Conservation (phyloP, 2,797 vertebrate species). For the Eremophila alpestris region DNA sequence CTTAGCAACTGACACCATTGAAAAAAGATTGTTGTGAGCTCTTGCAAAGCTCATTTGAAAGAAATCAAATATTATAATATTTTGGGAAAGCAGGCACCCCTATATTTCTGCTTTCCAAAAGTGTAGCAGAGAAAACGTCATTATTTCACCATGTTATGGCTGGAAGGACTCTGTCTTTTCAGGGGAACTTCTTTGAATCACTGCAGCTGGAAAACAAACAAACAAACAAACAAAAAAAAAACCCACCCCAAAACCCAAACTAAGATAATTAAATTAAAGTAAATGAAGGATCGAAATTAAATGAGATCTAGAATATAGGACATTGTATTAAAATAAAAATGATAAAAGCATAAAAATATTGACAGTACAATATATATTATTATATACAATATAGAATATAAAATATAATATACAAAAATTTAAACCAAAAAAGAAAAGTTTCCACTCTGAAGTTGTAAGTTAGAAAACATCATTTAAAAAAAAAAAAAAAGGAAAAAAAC, state of each 20-base stretch:
- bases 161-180: neutral
- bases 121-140: neutral
- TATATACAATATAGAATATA: neutral
- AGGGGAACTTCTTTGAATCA: neutral
- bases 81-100: neutral
- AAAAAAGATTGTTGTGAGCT: neutral
- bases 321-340: neutral
- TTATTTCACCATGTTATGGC: neutral
- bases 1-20: neutral
- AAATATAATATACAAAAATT: neutral
- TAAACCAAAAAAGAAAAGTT: neutral
- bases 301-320: fast-evolving
- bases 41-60: neutral
- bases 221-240: no score
- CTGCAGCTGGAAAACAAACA: neutral
- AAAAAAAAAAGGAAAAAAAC: fast-evolving
- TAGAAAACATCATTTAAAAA: neutral
- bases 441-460: neutral
- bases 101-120: neutral
- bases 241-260: neutral
- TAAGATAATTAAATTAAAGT: neutral
- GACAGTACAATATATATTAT: no score
- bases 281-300: neutral
- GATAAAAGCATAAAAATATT: neutral
- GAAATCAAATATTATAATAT: neutral